These are phyloP conservation scores for Ceryle rudis DNA, from an alignment of 2,797 vertebrate species.

Conservation along the genomic window DNA sequence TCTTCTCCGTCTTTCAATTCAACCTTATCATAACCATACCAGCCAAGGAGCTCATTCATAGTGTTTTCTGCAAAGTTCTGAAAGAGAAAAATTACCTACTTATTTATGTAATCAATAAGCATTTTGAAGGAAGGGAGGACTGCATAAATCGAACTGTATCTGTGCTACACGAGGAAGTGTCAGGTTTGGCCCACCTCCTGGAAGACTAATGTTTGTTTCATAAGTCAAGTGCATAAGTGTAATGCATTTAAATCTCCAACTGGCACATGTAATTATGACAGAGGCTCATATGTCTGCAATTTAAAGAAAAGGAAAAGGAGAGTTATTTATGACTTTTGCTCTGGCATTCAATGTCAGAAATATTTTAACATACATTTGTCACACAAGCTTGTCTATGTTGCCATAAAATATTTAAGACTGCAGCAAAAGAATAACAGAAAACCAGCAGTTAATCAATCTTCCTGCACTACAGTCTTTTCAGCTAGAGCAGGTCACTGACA, in stretches of 20 bases:
- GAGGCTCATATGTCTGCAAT: constrained; percentile 68
- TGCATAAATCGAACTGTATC: constrained; percentile 73
- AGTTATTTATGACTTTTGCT: constrained; percentile 69
- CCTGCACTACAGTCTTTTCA: constrained; percentile 53
- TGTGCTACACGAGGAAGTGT: constrained; percentile 56
- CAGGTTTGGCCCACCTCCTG: constrained; percentile 62
- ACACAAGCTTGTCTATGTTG: constrained; percentile 52
- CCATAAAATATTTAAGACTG: constrained; percentile 67
- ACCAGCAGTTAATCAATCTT: constrained; percentile 67
- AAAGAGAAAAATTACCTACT: constrained; percentile 81
- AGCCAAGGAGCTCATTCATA: constrained; percentile 99
- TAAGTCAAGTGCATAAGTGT: constrained; percentile 73
- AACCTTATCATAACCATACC: constrained; percentile 99
- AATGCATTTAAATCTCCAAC: constrained; percentile 75
- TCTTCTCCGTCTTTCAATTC: constrained; percentile 98
- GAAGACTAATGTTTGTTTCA: constrained; percentile 68
- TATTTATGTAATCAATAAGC: constrained; percentile 80
- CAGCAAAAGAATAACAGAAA: constrained; percentile 65
- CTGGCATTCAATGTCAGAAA: constrained; percentile 59
- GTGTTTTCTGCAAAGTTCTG: constrained; percentile 99
- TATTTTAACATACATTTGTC: constrained; percentile 64
- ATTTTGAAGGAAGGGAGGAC: constrained; percentile 71
- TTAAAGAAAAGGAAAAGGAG: constrained; percentile 74
- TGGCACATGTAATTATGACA: constrained; percentile 73
- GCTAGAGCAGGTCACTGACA: constrained; percentile 67